These are phyloP conservation scores for Bergia sp. DNA, from an alignment of 92 coral and sea anemone species.

Conservation along the genomic window DNA sequence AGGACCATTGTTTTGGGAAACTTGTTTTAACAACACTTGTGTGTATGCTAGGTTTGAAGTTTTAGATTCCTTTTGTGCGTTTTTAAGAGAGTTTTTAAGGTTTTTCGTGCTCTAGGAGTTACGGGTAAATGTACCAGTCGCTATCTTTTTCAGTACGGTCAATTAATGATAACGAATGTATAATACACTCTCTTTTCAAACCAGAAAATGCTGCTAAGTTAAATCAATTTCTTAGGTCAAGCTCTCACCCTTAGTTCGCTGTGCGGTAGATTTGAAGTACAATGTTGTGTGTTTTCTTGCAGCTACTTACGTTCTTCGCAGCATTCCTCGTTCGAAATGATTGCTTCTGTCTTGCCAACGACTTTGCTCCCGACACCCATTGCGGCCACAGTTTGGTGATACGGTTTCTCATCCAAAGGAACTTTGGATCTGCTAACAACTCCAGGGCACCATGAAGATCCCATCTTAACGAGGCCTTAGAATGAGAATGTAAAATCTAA, in stretches of 20 bases:
- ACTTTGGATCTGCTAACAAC: neutral
- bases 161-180: no score
- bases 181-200: no score
- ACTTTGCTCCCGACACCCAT: constrained; percentile 24
- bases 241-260: neutral
- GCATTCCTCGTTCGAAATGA: neutral
- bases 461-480: constrained; percentile 24
- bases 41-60: no score
- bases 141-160: no score
- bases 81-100: no score
- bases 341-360: neutral
- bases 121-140: no score
- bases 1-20: no score
- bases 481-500: neutral
- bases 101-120: no score
- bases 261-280: neutral
- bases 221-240: neutral
- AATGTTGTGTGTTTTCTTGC: neutral
- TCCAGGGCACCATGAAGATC: neutral
- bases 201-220: no score
- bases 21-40: no score
- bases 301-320: constrained; percentile 10
- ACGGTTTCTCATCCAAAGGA: constrained; percentile 33
- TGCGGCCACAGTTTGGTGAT: constrained; percentile 32
- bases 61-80: no score